Conservation (phyloP, 2,113 vertebrate species). For the Anguilla japonica region DNA sequence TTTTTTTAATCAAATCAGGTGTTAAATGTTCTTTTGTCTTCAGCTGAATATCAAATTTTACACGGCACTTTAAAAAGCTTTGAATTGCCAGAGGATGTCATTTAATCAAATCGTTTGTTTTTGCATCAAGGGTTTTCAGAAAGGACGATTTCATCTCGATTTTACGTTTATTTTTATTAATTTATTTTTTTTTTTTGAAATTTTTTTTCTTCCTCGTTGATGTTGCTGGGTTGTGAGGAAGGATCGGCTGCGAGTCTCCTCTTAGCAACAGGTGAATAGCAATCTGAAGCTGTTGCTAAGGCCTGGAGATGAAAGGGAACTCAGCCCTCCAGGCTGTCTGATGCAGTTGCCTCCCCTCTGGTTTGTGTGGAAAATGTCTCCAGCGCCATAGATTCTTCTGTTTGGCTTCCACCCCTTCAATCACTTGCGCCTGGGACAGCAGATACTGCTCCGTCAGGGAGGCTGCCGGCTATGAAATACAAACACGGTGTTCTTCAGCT, state of each 20-base stretch:
- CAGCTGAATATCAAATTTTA: neutral
- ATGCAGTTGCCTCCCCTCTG: slow-evolving; percentile 18
- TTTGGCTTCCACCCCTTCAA: slow-evolving; percentile 24
- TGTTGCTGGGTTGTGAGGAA: slow-evolving; percentile 37
- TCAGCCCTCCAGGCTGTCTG: slow-evolving; percentile 30
- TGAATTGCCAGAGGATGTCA: neutral
- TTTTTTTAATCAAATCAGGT: slow-evolving; percentile 12
- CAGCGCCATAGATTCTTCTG: slow-evolving; percentile 28
- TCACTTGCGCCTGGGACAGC: slow-evolving; percentile 2
- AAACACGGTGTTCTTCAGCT: neutral
- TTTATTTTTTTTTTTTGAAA: neutral
- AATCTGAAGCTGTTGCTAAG: slow-evolving; percentile 50
- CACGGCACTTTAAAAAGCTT: slow-evolving; percentile 29
- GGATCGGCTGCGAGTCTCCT: slow-evolving; percentile 27
- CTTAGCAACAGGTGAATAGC: slow-evolving; percentile 52
- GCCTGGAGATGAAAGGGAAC: slow-evolving; percentile 35
- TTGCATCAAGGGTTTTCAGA: neutral
- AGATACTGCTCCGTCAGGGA: slow-evolving; percentile 12
- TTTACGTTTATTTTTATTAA: neutral
- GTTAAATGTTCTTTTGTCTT: neutral
- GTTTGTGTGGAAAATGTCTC: neutral
- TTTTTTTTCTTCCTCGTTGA: slow-evolving; percentile 18
- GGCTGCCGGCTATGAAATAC: neutral
- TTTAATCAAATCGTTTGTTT: neutral
- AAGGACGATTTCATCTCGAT: slow-evolving; percentile 11